Evolutionary conservation across 1,140 invertebrate species (phyloP), one percentile per base, ranked within the genome.

Genomic region (Bicyclus anynana): DNA sequence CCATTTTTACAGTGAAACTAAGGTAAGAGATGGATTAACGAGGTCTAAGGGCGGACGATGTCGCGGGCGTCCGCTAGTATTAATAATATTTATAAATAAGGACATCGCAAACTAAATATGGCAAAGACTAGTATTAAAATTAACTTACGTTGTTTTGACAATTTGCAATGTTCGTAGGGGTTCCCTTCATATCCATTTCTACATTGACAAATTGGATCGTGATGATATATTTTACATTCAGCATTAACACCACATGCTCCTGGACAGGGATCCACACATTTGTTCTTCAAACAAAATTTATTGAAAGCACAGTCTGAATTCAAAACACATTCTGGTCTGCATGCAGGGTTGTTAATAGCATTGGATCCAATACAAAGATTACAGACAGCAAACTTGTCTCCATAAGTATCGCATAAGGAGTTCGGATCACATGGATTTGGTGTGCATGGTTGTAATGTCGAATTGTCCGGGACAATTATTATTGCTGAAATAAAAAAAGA

Each of bases 181-280:
- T 97, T 96, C 65, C 96, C 96, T 68, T 91, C 89, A 33, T 94
- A 91, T 49, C 93, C 94, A 21, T 87, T 72, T 46, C 91, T 92
- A 79, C 95, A 96, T 17, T 90, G 91, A 76, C 95, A 97, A 16
- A 95, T 91, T 10, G 95, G 94, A 56, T 92, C 91, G 69, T 96
- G 95, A 51, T 93, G 90, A 50, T 95, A 91, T 1, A 94, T 94
- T 40, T 90, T 89, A 72, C 96, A 97, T 44, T 93, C 79, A 33
- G 95, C 94, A 75, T 95, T 94, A 38, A 93, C 89, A 37, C 95
- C 95, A 80, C 96, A 97, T 0, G 95, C 94, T 27, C 95, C 95
- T 16, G 92, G 92, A 70, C 95, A 97, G 27, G 95, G 95, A 84
- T 96, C 94, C 2, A 91, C 81, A 71, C 95, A 97, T 69, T 91